Conservation (phyloP, 2,113 vertebrate genomes). For the Gymnorhina tibicen region DNA sequence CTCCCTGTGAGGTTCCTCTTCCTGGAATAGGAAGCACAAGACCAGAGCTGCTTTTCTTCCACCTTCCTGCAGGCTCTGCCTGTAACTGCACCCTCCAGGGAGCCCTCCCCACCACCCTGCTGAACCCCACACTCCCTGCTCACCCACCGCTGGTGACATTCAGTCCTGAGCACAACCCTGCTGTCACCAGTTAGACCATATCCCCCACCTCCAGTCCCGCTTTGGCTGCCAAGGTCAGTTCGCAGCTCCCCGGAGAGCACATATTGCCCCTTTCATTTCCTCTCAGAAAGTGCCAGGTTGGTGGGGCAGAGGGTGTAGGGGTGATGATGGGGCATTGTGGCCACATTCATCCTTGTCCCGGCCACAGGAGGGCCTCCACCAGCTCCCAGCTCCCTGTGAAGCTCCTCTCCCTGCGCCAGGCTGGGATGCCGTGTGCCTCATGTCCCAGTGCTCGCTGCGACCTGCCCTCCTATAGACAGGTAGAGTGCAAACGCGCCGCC, state of each 20-base stretch:
- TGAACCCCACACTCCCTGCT: background rate
- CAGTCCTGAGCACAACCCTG: background rate
- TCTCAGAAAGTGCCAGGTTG: fast-evolving
- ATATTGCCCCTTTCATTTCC: background rate
- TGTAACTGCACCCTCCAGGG: background rate
- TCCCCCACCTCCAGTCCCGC: too few species aligned
- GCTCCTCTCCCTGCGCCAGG: background rate
- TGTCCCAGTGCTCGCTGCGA: fast-evolving
- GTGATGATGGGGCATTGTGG: background rate
- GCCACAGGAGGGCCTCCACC: background rate
- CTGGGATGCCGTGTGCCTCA: background rate
- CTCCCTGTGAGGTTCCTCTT: background rate
- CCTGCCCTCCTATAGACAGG: background rate
- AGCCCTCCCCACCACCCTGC: background rate
- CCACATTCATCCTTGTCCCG: background rate
- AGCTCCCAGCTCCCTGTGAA: background rate
- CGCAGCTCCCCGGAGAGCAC: background rate
- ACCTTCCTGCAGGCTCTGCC: background rate
- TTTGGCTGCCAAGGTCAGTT: background rate
- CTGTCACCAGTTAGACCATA: background rate
- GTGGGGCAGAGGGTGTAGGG: background rate
- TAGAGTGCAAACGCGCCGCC: background rate
- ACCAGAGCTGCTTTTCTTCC: background rate
- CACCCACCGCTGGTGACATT: fast-evolving
- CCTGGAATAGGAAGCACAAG: background rate